These are phyloP conservation scores for Indicator indicator DNA, from an alignment of 2,113 vertebrate species.

Conservation along the genomic window DNA sequence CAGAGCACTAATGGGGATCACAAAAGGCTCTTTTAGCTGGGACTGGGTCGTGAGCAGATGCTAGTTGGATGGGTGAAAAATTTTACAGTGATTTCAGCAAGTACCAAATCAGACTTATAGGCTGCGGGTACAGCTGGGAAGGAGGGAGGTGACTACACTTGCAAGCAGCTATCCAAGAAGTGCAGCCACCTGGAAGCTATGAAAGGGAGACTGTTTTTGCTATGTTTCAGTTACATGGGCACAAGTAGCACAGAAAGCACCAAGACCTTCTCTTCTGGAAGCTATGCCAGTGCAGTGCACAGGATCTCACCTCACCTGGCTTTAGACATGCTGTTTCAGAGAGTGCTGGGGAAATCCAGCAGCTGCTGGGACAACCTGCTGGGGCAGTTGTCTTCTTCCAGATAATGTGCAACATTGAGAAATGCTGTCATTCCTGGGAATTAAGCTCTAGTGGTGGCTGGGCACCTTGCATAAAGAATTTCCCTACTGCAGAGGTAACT, in stretches of 20 bases:
- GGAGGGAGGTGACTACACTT: background rate
- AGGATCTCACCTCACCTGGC: background rate
- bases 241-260: background rate
- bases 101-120: background rate
- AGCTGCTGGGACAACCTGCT: too few species aligned
- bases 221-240: rapidly evolving
- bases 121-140: background rate
- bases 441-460: background rate
- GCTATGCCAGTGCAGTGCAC: background rate
- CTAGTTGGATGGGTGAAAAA: background rate
- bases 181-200: background rate
- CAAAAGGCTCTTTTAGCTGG: background rate
- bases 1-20: background rate
- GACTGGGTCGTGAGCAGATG: background rate
- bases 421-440: background rate
- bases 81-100: background rate
- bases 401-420: background rate
- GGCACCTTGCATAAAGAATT: background rate
- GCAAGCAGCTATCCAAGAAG: background rate
- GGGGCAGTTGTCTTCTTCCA: background rate
- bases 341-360: background rate
- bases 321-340: background rate
- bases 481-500: background rate
- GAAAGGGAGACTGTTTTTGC: background rate
- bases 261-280: background rate